Base-by-base conservation (phyloP, 53 echinoderm and acorn worm genomes). In the Holothuria leucospilota region DNA sequence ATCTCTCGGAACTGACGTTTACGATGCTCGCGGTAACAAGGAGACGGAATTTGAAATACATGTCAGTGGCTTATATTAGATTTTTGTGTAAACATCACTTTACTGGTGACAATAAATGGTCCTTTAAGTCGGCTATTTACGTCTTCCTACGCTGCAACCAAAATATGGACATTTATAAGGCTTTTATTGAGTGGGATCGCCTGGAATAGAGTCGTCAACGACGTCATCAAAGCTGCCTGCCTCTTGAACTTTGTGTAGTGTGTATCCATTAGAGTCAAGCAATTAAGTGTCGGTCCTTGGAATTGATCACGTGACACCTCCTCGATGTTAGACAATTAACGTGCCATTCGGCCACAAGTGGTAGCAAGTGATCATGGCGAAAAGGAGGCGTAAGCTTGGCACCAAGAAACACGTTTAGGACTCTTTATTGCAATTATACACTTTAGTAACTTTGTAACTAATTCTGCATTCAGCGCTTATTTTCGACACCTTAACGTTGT, bases 21-120 rank as follows among this genome's bases (percentile, higher is more conserved):
- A 41, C 72, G n/a, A 40, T 24, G 40, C 23, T 8, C 23, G 72
- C 15, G 13, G 15, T 13, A 72, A 72, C 39, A 39, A 9, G n/a
- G 46, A 39, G 40, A 8, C 2, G 2, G 34, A 23, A 20, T 72
- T 72, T 72, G 41, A n/a, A 71, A 42, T 42, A 40, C 26, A 27
- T 67, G 39, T 71, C 71, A 72, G 29, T 41, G 40, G 72, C 39
- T 72, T 18, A 41, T 40, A 41, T 68, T 68, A 29, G 28, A 29
- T 34, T 68, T 68, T 40, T 72, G 72, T 72, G 40, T 72, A 72
- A 72, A 72, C 72, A 72, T 39, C 72, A 40, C 38, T 72, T 41
- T 41, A 72, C 72, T 46, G 23, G 42, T 5, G 34, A 24, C 46
- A 39, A 72, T 72, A 72, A 72, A 72, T 38, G 46, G 46, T 15